A percentile compares a stretch with the other conserved stretches of the same genome.
Conservation (phyloP, 2,797 vertebrate genomes). For the Sebastes alutus region DNA sequence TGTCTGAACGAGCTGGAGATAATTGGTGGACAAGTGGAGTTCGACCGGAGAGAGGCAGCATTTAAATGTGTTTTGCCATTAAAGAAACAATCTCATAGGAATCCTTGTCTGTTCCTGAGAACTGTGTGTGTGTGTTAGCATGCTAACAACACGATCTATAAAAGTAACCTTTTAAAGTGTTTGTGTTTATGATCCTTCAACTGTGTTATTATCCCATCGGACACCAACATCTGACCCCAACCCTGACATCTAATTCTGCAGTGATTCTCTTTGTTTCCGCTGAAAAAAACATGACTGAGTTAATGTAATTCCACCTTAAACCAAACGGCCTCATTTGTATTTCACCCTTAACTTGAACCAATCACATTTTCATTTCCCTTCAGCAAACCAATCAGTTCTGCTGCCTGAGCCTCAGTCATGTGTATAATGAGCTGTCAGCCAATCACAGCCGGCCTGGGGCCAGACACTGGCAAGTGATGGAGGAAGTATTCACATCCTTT, state of each 20-base stretch:
- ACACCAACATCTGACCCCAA: background rate
- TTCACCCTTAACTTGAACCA: constrained; percentile 37
- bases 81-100: constrained; percentile 4
- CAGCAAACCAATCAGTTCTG: constrained; percentile 55
- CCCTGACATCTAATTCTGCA: background rate
- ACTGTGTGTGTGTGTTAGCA: background rate
- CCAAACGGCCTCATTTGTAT: constrained; percentile 29
- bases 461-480: background rate
- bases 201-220: background rate
- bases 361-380: constrained; percentile 39
- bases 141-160: background rate
- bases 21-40: constrained; percentile 28
- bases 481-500: background rate
- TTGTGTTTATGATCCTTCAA: background rate
- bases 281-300: background rate
- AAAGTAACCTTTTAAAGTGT: background rate
- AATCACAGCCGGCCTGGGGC: constrained; percentile 47
- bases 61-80: constrained; percentile 22
- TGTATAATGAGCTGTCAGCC: constrained; percentile 62
- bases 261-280: background rate
- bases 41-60: background rate
- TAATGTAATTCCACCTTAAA: constrained; percentile 4
- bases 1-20: constrained; percentile 12
- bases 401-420: constrained; percentile 29
- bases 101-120: background rate